phyloP scores from a whole-genome alignment of 53 echinoderm and acorn worm species.

The Paracentrotus lividus region DNA sequence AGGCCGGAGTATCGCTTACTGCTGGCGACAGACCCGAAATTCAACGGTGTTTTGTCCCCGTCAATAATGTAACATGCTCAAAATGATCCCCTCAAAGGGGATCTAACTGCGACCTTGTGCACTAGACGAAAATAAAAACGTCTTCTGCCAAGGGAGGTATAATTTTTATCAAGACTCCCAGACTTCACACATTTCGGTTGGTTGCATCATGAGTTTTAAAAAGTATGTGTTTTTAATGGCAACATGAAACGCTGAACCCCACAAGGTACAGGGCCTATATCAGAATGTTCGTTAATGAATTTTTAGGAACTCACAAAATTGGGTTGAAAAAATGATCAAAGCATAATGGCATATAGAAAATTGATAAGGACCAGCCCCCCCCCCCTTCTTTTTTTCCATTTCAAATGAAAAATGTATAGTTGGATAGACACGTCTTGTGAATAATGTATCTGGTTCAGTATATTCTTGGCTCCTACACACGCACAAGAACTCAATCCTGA shows the following conservation, averaged over 20 bases:
- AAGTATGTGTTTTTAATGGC: no score
- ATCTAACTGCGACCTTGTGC: background rate
- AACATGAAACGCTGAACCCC: no score
- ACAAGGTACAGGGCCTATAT: no score
- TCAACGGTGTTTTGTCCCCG: slow-evolving; percentile 32
- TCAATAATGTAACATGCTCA: slow-evolving; percentile 13
- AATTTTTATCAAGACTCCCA: background rate
- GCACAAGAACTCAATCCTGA: background rate
- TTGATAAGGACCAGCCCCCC: no score
- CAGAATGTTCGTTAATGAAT: no score
- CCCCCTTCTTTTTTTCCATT: background rate
- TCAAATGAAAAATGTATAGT: background rate
- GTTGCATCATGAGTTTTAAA: no score
- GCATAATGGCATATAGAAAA: no score
- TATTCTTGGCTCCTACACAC: background rate
- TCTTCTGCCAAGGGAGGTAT: background rate
- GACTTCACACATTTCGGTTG: background rate
- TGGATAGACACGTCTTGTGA: slow-evolving; percentile 8
- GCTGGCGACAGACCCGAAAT: slow-evolving; percentile 53
- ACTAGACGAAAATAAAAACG: background rate
- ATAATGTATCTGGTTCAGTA: background rate
- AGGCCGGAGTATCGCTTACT: slow-evolving; percentile 43
- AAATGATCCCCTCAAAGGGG: slow-evolving; percentile 9
- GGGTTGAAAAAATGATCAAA: no score
- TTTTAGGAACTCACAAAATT: no score